These are phyloP conservation scores for Synergus japonicus DNA, from an alignment of 2,888 invertebrate species.

Conservation along the genomic window DNA sequence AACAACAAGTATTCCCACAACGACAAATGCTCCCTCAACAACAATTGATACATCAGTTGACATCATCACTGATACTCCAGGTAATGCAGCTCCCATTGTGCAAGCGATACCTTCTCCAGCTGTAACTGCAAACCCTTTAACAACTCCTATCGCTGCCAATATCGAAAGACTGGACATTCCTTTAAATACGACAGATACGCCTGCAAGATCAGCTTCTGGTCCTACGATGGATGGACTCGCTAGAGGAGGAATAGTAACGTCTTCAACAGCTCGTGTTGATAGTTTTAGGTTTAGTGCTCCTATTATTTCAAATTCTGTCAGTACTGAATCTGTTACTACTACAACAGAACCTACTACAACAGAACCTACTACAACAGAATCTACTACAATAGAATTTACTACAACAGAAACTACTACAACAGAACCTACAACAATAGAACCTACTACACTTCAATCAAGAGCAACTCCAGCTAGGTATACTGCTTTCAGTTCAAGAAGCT, in stretches of 20 bases:
- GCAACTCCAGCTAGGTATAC: conserved; percentile 38
- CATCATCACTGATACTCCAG: conserved; percentile 19
- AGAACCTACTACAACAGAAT: conserved; percentile 43
- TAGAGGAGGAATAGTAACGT: not conserved
- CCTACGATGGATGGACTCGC: not conserved
- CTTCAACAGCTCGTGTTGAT: not conserved
- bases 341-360: conserved; percentile 43
- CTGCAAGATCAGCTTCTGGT: conserved; percentile 17
- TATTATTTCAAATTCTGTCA: not conserved
- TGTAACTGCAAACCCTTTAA: conserved; percentile 33
- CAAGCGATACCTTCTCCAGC: conserved; percentile 25
- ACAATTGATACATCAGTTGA: conserved; percentile 39
- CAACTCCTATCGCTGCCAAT: conserved; percentile 41
- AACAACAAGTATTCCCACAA: not conserved
- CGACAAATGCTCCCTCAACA: not conserved
- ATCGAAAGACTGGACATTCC: conserved; percentile 45
- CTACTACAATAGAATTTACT: conserved; percentile 46
- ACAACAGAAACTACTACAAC: conserved; percentile 47
- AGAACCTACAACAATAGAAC: conserved; percentile 44
- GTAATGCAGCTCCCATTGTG: conserved; percentile 44
- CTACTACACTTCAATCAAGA: conserved; percentile 46
- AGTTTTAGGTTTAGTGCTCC: too few relatives aligned
- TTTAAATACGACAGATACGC: conserved; percentile 45
- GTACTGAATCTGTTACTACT: not conserved
- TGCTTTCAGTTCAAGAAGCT: not conserved